phyloP scores from a whole-genome alignment of 2,888 invertebrate species.

The Cyrtodaria siliqua region DNA sequence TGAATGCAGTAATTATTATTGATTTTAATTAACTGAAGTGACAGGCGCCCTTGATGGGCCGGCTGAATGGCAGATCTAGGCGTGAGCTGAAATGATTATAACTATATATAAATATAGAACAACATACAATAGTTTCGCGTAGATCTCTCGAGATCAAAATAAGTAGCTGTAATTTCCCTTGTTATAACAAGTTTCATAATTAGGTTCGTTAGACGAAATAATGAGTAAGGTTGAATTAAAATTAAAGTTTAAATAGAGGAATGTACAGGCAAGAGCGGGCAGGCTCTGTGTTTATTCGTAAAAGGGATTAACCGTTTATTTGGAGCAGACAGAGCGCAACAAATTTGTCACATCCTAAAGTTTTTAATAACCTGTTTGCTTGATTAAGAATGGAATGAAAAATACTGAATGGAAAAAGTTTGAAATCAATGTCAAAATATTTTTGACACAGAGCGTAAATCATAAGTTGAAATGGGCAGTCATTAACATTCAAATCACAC shows the following conservation, averaged over 20 bases:
- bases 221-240: constrained; percentile 19
- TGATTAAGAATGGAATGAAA: constrained; percentile 9
- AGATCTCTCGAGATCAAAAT: no score
- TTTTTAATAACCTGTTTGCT: not conserved
- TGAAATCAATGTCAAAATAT: no score
- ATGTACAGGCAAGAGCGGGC: no score
- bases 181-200: constrained; percentile 39
- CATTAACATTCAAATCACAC: no score
- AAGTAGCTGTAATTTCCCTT: constrained; percentile 46
- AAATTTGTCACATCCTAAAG: constrained; percentile 25
- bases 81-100: no score
- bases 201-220: constrained; percentile 35
- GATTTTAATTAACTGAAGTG: constrained; percentile 64
- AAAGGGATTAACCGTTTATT: no score
- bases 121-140: no score
- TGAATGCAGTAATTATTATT: constrained; percentile 59
- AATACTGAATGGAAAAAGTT: not conserved
- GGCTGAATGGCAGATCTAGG: constrained; percentile 1
- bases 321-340: constrained; percentile 19
- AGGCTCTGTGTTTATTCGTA: no score
- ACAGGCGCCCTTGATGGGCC: constrained; percentile 52
- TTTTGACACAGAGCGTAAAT: no score
- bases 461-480: no score
- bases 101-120: no score
- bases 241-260: no score